Percentiles rank a stretch among this genome's conserved stretches.
These are phyloP conservation scores for Scomber scombrus DNA, from an alignment of 2,113 vertebrate species.

Conservation along the genomic window DNA sequence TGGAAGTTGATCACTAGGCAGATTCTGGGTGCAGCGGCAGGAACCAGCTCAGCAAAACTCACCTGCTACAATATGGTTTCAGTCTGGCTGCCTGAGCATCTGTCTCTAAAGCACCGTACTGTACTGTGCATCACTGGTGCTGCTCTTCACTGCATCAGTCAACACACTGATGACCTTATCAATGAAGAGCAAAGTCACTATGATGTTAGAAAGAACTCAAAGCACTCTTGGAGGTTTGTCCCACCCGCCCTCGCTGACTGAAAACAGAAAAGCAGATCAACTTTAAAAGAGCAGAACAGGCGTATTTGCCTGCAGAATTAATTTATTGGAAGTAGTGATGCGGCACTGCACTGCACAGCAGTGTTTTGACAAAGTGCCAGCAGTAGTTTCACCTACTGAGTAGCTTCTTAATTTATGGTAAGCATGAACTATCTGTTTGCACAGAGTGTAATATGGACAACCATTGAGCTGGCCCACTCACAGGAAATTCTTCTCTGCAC, in stretches of 20 bases:
- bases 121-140: slow-evolving; percentile 51
- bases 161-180: slow-evolving; percentile 82
- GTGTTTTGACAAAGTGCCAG: slow-evolving; percentile 40
- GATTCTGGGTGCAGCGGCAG: slow-evolving; percentile 76
- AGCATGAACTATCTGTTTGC: slow-evolving; percentile 34
- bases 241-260: slow-evolving; percentile 17
- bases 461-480: slow-evolving; percentile 16
- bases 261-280: slow-evolving; percentile 16
- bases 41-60: slow-evolving; percentile 83
- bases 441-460: slow-evolving; percentile 42
- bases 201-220: slow-evolving; percentile 52
- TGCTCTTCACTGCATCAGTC: slow-evolving; percentile 71
- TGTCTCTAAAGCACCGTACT: slow-evolving; percentile 59
- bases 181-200: slow-evolving; percentile 81
- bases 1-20: slow-evolving; percentile 84
- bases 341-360: slow-evolving; percentile 59
- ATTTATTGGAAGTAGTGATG: slow-evolving; percentile 65
- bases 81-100: slow-evolving; percentile 68
- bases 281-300: slow-evolving; percentile 41
- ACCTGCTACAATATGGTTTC: slow-evolving; percentile 75
- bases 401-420: slow-evolving; percentile 50
- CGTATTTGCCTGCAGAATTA: slow-evolving; percentile 52
- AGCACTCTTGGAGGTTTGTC: slow-evolving; percentile 40
- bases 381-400: slow-evolving; percentile 42
- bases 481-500: slow-evolving; percentile 34